Evolutionary conservation across 2,888 invertebrate species (phyloP).

Genomic region (Philonicus albiceps): DNA sequence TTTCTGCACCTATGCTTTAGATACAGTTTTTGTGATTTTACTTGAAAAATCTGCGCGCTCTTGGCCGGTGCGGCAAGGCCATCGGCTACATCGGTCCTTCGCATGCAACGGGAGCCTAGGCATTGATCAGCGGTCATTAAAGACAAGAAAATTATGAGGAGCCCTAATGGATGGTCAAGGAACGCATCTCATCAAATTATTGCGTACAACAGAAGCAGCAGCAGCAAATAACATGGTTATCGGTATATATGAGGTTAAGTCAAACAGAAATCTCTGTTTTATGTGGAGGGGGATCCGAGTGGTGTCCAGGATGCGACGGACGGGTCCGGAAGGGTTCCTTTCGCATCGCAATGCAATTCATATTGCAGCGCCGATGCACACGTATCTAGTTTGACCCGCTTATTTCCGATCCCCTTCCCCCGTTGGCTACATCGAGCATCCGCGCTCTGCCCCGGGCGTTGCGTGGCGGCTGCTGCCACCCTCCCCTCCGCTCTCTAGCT

Average conservation of each 20-base stretch:
- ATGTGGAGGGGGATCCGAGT: no score
- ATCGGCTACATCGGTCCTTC: conserved; percentile 10
- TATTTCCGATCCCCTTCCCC: not conserved
- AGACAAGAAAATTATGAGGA: conserved; percentile 32
- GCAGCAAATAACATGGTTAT: conserved; percentile 48
- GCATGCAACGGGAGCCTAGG: conserved; percentile 21
- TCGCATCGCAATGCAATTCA: not conserved
- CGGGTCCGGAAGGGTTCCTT: not conserved
- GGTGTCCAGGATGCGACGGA: not conserved
- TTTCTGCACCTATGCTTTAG: not conserved
- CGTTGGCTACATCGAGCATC: not conserved
- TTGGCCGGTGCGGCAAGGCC: not conserved
- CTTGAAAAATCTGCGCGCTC: not conserved
- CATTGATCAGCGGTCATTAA: conserved; percentile 41
- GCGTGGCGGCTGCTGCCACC: not conserved
- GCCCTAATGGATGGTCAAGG: conserved; percentile 37
- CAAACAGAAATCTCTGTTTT: conserved; percentile 18
- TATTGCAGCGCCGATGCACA: not conserved
- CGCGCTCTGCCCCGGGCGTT: not conserved
- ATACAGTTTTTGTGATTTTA: not conserved
- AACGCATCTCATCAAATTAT: conserved; percentile 58
- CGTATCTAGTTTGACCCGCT: conserved; percentile 37
- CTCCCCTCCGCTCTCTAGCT: not conserved
- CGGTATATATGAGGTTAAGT: conserved; percentile 12
- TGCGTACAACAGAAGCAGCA: conserved; percentile 64